These are phyloP conservation scores for Glyphotaelius pellucidus DNA, from an alignment of 2,888 invertebrate genomes.

Conservation along the genomic window DNA sequence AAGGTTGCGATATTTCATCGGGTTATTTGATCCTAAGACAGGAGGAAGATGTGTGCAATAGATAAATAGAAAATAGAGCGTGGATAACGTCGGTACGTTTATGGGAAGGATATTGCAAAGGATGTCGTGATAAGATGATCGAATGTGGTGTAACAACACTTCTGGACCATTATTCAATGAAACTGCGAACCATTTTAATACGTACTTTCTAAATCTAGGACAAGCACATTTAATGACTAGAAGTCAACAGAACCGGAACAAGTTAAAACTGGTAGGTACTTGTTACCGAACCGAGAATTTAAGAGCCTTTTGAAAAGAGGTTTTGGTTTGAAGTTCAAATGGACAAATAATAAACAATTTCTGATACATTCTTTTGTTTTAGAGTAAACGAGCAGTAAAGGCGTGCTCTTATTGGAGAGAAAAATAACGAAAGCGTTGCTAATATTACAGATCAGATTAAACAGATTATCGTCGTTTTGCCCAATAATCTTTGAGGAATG, in stretches of 20 bases:
- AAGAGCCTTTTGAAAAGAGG: too few relatives aligned
- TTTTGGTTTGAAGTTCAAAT: too few relatives aligned
- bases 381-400: too few relatives aligned
- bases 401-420: too few relatives aligned
- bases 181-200: neutral
- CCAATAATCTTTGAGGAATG: too few relatives aligned
- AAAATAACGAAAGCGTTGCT: too few relatives aligned
- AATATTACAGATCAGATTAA: too few relatives aligned
- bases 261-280: neutral
- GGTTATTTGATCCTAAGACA: neutral
- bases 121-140: slow-evolving; percentile 3
- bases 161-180: neutral
- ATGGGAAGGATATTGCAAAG: neutral
- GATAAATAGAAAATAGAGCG: neutral
- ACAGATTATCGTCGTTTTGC: too few relatives aligned
- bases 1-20: neutral
- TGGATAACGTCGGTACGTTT: neutral
- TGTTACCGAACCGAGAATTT: neutral
- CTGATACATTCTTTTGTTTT: too few relatives aligned
- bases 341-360: too few relatives aligned
- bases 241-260: neutral
- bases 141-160: neutral
- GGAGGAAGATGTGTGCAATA: neutral
- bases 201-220: neutral
- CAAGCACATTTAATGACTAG: neutral